phyloP scores from a whole-genome alignment of 2,888 invertebrate genomes.

The Mythimna pallens region DNA sequence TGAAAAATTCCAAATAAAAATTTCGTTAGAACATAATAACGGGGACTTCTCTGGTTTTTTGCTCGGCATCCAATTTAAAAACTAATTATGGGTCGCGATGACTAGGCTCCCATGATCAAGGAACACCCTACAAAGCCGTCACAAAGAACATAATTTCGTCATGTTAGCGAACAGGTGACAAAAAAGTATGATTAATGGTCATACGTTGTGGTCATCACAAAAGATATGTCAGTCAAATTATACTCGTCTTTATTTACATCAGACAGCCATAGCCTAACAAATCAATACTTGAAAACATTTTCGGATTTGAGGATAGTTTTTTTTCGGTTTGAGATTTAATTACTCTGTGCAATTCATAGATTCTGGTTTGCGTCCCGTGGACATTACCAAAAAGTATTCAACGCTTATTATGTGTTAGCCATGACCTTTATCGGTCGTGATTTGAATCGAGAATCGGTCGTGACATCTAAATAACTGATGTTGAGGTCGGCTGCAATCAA shows the following conservation, averaged over 20 bases:
- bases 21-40: slow-evolving; percentile 85
- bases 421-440: slow-evolving; percentile 87
- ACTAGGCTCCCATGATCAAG: slow-evolving; percentile 85
- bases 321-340: slow-evolving; percentile 29
- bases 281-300: slow-evolving; percentile 51
- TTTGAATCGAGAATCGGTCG: slow-evolving; percentile 80
- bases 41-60: slow-evolving; percentile 86
- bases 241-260: slow-evolving; percentile 73
- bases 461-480: slow-evolving; percentile 87
- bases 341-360: slow-evolving; percentile 54
- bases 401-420: slow-evolving; percentile 77
- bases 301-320: slow-evolving; percentile 13
- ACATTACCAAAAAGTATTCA: slow-evolving; percentile 72
- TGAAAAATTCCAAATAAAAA: slow-evolving; percentile 79
- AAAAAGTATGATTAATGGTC: slow-evolving; percentile 89
- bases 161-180: slow-evolving; percentile 87
- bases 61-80: slow-evolving; percentile 88
- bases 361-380: slow-evolving; percentile 64
- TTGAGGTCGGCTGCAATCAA: slow-evolving; percentile 85
- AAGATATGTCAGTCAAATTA: slow-evolving; percentile 80
- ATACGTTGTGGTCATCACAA: slow-evolving; percentile 78
- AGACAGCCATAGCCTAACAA: slow-evolving; percentile 67
- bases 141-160: slow-evolving; percentile 88
- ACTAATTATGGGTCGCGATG: slow-evolving; percentile 88
- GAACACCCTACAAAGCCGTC: slow-evolving; percentile 81